Base-by-base conservation (phyloP, 2,113 vertebrate species). In the Erinaceus europaeus region DNA sequence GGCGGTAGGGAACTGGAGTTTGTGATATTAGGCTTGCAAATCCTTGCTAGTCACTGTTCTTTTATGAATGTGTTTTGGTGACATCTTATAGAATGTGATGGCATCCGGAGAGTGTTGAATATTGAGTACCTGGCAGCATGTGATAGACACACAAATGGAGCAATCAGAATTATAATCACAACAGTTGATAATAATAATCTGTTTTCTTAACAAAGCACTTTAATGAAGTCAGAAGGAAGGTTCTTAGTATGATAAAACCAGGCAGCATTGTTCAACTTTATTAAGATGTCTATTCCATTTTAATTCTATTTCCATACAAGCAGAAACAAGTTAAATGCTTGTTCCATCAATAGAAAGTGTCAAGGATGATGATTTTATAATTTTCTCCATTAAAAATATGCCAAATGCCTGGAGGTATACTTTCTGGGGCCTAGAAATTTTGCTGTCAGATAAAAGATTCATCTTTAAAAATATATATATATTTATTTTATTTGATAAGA, bases 381-480 rank as follows among this genome's bases (percentile, higher is more conserved):
- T 65, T 73, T 84, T 44, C 36, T 71, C 74, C 94, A 34, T 93
- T 94, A 91, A 36, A 94, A 86, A 93, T 89, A 80, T 84, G 74
- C 48, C 10, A 68, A 11, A 13, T 76, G 55, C 88, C 48, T 84
- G 23, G 40, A 91, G 71, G 29, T 90, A 71, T 64, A 73, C 79
- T 90, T 94, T 77, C 64, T 80, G 82, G 86, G 55, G 29, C 74
- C 23, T 12, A 62, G 67, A 55, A 44, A 44, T 50, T 71, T 89
- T 53, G 53, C 9, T 72, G 34, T 71, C 50, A 88, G 44, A 65
- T 61, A 38, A 52, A 34, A 40, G n/a, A n/a, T n/a, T n/a, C n/a
- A n/a, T n/a, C n/a, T n/a, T n/a, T n/a, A n/a, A n/a, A n/a, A n/a
- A n/a, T n/a, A n/a, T n/a, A n/a, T n/a, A n/a, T n/a, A n/a, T n/a